These are phyloP conservation scores for Malurus splendens DNA, from an alignment of 2,797 vertebrate species.

Conservation along the genomic window DNA sequence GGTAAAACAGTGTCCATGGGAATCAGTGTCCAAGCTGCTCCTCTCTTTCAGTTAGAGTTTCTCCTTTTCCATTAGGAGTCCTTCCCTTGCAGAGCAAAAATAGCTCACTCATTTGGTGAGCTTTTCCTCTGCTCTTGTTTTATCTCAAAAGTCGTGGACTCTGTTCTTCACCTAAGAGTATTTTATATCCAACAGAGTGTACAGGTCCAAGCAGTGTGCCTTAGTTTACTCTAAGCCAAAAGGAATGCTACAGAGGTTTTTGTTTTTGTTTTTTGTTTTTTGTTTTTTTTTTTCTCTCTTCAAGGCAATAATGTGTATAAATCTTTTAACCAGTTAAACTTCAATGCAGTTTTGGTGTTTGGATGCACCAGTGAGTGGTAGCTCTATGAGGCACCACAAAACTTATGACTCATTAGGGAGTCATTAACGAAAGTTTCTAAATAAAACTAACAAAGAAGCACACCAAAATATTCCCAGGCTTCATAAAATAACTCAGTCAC, in stretches of 20 bases:
- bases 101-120: not conserved
- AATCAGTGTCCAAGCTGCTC: not conserved
- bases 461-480: not conserved
- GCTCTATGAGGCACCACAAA: not conserved
- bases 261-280: no score
- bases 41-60: not conserved
- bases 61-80: not conserved
- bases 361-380: not conserved
- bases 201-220: not conserved
- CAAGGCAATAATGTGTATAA: not conserved
- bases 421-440: not conserved
- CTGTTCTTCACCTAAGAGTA: not conserved
- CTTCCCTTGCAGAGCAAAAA: not conserved
- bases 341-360: not conserved
- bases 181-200: not conserved
- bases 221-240: not conserved
- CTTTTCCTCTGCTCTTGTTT: not conserved
- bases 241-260: not conserved
- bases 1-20: not conserved
- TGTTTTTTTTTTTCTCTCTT: not conserved
- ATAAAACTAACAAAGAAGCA: not conserved
- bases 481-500: not conserved
- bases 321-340: not conserved
- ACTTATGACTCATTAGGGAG: not conserved
- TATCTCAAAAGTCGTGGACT: rapidly evolving